Conservation (phyloP, 2,888 invertebrate species). For the Microctonus brassicae region DNA sequence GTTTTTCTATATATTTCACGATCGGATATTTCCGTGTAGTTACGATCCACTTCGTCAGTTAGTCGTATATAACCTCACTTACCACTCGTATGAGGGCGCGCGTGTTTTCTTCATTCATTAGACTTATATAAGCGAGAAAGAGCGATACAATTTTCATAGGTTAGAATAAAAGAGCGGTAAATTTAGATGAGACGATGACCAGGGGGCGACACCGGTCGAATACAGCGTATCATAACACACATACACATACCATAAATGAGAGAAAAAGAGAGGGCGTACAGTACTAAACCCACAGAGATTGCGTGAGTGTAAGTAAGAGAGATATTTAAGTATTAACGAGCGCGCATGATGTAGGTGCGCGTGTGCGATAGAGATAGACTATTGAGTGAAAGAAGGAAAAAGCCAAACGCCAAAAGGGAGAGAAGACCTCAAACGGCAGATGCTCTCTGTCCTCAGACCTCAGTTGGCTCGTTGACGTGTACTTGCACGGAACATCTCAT, state of each 20-base stretch:
- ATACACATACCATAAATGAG: slow-evolving; percentile 21
- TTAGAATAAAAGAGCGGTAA: background rate
- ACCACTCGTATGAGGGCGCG: background rate
- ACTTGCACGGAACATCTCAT: slow-evolving; percentile 44
- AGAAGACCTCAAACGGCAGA: slow-evolving; percentile 49
- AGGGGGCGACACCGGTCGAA: slow-evolving; percentile 29
- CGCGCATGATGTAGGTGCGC: background rate
- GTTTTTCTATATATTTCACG: background rate
- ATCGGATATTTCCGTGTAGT: slow-evolving; percentile 32
- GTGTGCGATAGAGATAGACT: slow-evolving; percentile 16
- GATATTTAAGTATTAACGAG: slow-evolving; percentile 14
- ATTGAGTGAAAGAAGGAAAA: too few species aligned
- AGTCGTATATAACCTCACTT: slow-evolving; percentile 26
- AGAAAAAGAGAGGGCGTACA: slow-evolving; percentile 23
- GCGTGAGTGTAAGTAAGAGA: slow-evolving; percentile 2
- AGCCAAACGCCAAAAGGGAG: slow-evolving; percentile 34
- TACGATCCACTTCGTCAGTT: slow-evolving; percentile 34
- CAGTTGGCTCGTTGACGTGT: slow-evolving; percentile 54
- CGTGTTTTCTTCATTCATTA: slow-evolving; percentile 26
- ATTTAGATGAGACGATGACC: slow-evolving; percentile 37
- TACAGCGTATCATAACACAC: slow-evolving; percentile 41
- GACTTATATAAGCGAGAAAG: slow-evolving; percentile 11
- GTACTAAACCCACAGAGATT: background rate
- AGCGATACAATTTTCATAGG: background rate
- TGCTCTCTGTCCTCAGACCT: slow-evolving; percentile 47